A percentile compares a stretch with the other conserved stretches of the same genome.
Evolutionary conservation across 1,140 invertebrate genomes (phyloP).

Genomic region (Drosophila auraria): DNA sequence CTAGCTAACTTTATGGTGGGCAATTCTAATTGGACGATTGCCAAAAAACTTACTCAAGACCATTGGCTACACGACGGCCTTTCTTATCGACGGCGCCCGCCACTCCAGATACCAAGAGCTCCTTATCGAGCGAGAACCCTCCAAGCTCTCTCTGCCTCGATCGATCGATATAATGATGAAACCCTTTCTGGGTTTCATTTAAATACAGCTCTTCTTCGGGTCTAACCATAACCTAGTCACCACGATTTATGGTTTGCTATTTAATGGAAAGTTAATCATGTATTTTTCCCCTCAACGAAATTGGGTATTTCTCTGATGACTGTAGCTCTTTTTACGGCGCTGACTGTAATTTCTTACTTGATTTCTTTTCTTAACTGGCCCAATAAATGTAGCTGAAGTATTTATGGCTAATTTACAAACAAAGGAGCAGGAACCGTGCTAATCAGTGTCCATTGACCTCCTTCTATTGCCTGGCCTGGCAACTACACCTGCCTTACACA

Average conservation of each 20-base stretch:
- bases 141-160: background rate
- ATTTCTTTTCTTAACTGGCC: conserved; percentile 22
- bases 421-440: background rate
- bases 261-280: conserved; percentile 21
- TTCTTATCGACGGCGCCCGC: conserved; percentile 52
- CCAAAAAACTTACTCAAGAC: conserved; percentile 46
- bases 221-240: conserved; percentile 43
- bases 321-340: conserved; percentile 25
- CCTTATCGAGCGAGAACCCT: conserved; percentile 24
- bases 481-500: conserved; percentile 13
- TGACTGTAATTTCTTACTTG: conserved; percentile 23
- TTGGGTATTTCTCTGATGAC: conserved; percentile 16
- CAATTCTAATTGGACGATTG: conserved; percentile 59
- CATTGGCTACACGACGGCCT: conserved; percentile 35
- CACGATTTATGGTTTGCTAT: conserved; percentile 16
- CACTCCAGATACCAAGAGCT: conserved; percentile 42
- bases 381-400: conserved; percentile 16
- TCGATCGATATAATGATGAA: conserved; percentile 34
- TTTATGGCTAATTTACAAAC: conserved; percentile 46
- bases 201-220: background rate
- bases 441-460: conserved; percentile 44
- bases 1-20: conserved; percentile 38
- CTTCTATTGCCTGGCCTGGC: background rate
- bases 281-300: conserved; percentile 22
- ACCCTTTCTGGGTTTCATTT: conserved; percentile 14